Conservation (phyloP, 2,797 vertebrate genomes). For the Microctenopoma stevenorrisi region DNA sequence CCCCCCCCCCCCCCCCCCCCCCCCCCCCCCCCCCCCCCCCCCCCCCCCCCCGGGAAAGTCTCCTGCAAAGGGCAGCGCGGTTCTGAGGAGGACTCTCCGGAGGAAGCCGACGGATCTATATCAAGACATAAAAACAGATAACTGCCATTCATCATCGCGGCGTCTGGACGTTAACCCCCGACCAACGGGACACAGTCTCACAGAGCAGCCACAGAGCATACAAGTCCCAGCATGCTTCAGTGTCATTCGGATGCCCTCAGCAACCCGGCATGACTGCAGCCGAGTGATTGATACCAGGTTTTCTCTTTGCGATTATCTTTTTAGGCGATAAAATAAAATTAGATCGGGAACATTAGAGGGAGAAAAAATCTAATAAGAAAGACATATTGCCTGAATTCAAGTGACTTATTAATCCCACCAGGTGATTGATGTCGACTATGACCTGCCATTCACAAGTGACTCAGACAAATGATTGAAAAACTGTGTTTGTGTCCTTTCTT, state of each 20-base stretch:
- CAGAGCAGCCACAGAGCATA: constrained; percentile 52
- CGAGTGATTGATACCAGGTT: constrained; percentile 57
- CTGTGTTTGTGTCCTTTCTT: constrained; percentile 28
- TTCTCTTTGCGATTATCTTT: constrained; percentile 51
- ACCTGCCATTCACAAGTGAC: constrained; percentile 33
- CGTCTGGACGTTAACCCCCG: constrained; percentile 71
- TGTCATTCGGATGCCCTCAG: constrained; percentile 69
- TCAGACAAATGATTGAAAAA: constrained; percentile 32
- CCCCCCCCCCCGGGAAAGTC: too few species aligned
- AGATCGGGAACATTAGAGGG: constrained; percentile 47
- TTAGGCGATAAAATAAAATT: constrained; percentile 59
- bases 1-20: too few species aligned
- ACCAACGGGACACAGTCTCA: constrained; percentile 61
- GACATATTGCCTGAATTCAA: constrained; percentile 37
- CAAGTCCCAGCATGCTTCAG: constrained; percentile 71
- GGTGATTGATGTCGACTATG: constrained; percentile 37
- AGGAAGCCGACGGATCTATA: constrained; percentile 74
- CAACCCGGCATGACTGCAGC: constrained; percentile 54
- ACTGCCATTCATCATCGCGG: constrained; percentile 76
- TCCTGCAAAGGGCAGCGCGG: constrained; percentile 59
- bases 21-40: too few species aligned
- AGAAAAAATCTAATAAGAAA: constrained; percentile 40
- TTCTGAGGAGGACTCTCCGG: constrained; percentile 48
- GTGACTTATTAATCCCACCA: constrained; percentile 48
- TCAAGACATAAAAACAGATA: constrained; percentile 77